phyloP scores from a whole-genome alignment of 2,888 invertebrate species.

The Oxystoma pomonae region DNA sequence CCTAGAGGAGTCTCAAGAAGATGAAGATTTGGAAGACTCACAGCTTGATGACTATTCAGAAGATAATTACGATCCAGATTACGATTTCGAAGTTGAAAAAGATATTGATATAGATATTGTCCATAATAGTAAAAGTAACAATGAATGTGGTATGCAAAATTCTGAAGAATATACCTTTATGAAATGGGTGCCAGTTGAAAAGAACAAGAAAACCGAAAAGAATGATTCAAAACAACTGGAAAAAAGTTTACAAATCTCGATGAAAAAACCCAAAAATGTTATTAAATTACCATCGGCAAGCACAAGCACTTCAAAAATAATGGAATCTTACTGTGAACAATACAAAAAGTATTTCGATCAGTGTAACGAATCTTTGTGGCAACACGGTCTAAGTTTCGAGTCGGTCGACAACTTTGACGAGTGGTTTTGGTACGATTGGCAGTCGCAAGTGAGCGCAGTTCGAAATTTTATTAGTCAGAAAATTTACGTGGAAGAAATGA shows the following conservation, averaged over 20 bases:
- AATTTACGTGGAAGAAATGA: constrained; percentile 44
- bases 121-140: background rate
- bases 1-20: constrained; percentile 8
- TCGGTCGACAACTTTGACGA: constrained; percentile 35
- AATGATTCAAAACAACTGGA: background rate
- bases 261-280: background rate
- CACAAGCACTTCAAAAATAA: background rate
- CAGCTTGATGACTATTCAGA: constrained; percentile 20
- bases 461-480: constrained; percentile 43
- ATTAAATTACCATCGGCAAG: background rate
- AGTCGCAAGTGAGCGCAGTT: constrained; percentile 37
- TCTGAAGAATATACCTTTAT: constrained; percentile 22
- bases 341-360: constrained; percentile 35
- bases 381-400: constrained; percentile 36
- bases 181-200: constrained; percentile 33
- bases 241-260: background rate
- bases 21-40: constrained; percentile 15
- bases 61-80: constrained; percentile 24
- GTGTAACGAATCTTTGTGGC: constrained; percentile 36
- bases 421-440: constrained; percentile 42
- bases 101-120: constrained; percentile 17
- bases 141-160: background rate
- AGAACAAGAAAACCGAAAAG: background rate
- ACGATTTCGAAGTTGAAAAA: constrained; percentile 22
- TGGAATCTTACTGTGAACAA: constrained; percentile 21